A percentile compares a stretch with the other conserved stretches of the same genome.
Evolutionary conservation across 2,888 invertebrate genomes (phyloP).

Genomic region (Pyrrhosoma nymphula): DNA sequence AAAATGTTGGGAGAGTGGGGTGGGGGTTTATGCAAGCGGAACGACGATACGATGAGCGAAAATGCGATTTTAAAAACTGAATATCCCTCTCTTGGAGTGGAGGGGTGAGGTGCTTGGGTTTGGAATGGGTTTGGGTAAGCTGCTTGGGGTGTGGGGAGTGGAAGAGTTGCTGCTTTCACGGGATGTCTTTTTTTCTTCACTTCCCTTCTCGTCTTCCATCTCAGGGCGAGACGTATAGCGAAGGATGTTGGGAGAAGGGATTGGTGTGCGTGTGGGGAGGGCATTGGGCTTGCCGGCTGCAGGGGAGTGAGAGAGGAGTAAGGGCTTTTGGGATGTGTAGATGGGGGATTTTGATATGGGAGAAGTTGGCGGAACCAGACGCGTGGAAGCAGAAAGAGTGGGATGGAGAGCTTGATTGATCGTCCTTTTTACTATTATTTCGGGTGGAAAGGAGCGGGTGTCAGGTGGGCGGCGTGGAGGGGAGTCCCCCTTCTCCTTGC

Average conservation of each 20-base stretch:
- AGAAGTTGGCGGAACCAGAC: slow-evolving; percentile 29
- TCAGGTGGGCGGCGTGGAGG: not conserved
- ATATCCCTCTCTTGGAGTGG: not conserved
- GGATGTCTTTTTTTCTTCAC: not conserved
- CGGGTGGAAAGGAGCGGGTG: slow-evolving; percentile 20
- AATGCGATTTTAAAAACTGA: slow-evolving; percentile 29
- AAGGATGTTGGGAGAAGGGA: not conserved
- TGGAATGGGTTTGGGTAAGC: no score
- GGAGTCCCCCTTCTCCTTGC: not conserved
- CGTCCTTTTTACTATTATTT: slow-evolving; percentile 60
- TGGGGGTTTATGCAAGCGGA: not conserved
- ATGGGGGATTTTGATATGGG: slow-evolving; percentile 39
- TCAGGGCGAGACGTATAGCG: not conserved
- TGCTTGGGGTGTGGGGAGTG: not conserved
- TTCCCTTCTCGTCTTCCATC: not conserved
- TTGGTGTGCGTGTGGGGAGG: not conserved
- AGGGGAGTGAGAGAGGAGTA: not conserved
- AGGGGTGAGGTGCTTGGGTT: not conserved
- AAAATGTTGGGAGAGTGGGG: no score
- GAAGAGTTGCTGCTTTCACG: not conserved
- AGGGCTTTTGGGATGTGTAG: not conserved
- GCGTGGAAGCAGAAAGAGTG: slow-evolving; percentile 51
- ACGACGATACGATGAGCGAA: slow-evolving; percentile 26
- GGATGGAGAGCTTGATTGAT: slow-evolving; percentile 46
- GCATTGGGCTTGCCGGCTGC: not conserved